Conservation (phyloP, 1,140 invertebrate genomes). For the Chrysoperla carnea region DNA sequence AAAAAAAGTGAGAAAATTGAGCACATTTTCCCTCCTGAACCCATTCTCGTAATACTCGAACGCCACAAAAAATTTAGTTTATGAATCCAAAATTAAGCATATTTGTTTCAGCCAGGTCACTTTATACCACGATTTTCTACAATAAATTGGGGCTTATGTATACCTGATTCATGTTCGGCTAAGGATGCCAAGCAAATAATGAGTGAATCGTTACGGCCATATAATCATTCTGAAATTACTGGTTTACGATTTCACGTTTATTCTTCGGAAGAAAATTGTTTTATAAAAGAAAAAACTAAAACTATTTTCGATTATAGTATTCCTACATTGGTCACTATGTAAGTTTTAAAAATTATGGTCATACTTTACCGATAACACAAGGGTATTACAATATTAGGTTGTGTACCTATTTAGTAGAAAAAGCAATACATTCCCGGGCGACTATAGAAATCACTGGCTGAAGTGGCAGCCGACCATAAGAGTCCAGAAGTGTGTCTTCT, state of each 20-base stretch:
- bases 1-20: no score
- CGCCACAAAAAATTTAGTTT: no score
- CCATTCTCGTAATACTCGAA: no score
- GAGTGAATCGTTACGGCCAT: slow-evolving; percentile 30
- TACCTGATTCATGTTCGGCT: slow-evolving; percentile 39
- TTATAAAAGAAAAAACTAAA: slow-evolving; percentile 24
- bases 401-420: no score
- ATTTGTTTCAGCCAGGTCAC: slow-evolving; percentile 36
- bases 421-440: no score
- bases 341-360: neutral
- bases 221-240: slow-evolving; percentile 27
- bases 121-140: slow-evolving; percentile 48
- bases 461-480: no score
- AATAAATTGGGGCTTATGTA: slow-evolving; percentile 46
- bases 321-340: slow-evolving; percentile 2
- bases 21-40: no score
- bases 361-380: no score
- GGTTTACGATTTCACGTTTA: slow-evolving; percentile 35
- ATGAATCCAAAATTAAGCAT: neutral
- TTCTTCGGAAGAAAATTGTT: slow-evolving; percentile 37
- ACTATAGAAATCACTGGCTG: no score
- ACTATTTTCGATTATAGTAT: slow-evolving; percentile 2
- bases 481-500: no score
- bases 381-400: no score
- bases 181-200: slow-evolving; percentile 34